Evolutionary conservation across 1,140 invertebrate species (phyloP), one percentile per base, ranked within the genome.

Genomic region (Mya arenaria): DNA sequence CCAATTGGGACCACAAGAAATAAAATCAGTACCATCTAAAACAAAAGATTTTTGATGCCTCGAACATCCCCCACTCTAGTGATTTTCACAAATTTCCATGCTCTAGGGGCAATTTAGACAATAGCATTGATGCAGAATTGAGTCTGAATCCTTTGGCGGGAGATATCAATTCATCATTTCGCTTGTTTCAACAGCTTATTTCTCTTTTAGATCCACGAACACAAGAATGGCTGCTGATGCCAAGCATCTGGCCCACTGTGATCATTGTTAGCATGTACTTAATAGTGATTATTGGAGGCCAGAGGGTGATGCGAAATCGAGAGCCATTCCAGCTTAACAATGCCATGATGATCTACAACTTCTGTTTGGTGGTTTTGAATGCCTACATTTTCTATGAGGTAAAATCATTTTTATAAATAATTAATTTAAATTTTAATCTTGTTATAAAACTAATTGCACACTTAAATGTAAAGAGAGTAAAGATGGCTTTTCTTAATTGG

Each of bases 231-330:
- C 90, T 93, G 34, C 81, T 94, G 56, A 92, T 94, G 87, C 72
- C 90, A 44, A 89, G 89, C 71, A 93, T 93, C 34, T 89, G 90
- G 44, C 92, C 93, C 4, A 93, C 93, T 1, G 60, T 93, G 19
- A 56, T 85, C 0, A 85, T 93, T 37, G 90, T 92, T 19, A 77
- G 85, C 3, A 60, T 86, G 4, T 94, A 94, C 79, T 83, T 94
- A 37, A 73, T 90, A 28, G 82, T 92, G 34, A 93, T 94, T 2
- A 74, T 90, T 23, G 79, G 88, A 63, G 97, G 97, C 15, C 97
- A 97, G 60, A 95, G 95, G 88, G 92, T 96, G 63, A 98, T 98
- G 97, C 95, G 96, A 92, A 95, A 97, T 90, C 94, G 97, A 86
- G 95, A 97, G 93, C 96, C 97, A 4, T 96, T 96, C 90, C 95